Evolutionary conservation across 2,888 invertebrate genomes (phyloP), one percentile per base, ranked within the genome.

Genomic region (Brachyptera risi): DNA sequence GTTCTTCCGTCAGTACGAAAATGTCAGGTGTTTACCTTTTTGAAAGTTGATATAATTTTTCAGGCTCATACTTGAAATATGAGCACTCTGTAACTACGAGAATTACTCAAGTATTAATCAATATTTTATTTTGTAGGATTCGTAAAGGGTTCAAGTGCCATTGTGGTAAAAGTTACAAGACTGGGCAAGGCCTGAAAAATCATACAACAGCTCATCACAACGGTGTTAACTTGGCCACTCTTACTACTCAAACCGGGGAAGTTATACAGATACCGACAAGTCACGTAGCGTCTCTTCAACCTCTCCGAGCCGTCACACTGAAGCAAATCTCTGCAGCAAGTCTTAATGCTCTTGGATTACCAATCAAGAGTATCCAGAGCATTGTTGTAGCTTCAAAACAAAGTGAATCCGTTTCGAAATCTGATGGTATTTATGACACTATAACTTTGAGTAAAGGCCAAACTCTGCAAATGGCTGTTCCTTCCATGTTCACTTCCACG

Each of bases 131-230:
- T 76, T 80, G 40, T 78, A 89, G 89, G 78, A 82, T 88, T 73
- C 85, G 84, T 74, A 90, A 90, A 78, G 85, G 84, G 42, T 90
- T 85, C 79, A 87, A 86, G 74, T 92, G 91, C 75, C 85, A 86
- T 73, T 92, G 92, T 79, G 90, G 90, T 70, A 92, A 91, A 80
- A 88, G 85, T 74, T 92, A 92, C 79, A 89, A 88, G 78, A 89
- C 90, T 65, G 81, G 85, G 56, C 87, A 87, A 75, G 89, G 90
- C 62, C 79, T 92, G 70, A 88, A 87, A 72, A 85, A 82, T 70
- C 91, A 92, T 74, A 82, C 85, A 59, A 69, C 75, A 35, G 68
- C 74, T n/a, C 75, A 74, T 66, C 78, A 78, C 69, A 71, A 69
- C 51, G 70, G 72, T 56, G 68, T 71, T n/a, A 68, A 68, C 51